Evolutionary conservation across 2,888 invertebrate genomes (phyloP), one percentile per base, ranked within the genome.

Genomic region (Caenorhabditis sinica): DNA sequence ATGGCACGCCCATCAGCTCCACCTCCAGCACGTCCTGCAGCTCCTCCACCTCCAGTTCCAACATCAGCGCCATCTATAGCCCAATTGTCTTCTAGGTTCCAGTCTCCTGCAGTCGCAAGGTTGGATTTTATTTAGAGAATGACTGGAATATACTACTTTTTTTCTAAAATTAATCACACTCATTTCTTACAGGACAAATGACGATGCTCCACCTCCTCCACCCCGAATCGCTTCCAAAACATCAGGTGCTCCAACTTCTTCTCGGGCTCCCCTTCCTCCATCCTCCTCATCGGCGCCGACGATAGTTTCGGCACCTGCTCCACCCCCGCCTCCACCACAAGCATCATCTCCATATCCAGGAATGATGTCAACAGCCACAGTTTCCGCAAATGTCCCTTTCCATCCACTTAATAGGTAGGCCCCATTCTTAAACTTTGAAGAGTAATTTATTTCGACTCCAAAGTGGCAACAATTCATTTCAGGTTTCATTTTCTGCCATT

Each of bases 401-500:
- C 84, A 85, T 68, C 84, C 84, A 11, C 51, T 81, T 1, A 74
- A 58, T 15, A 66, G 80, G 80, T 80, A 60, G 30, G 20, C 25
- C 15, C 36, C 40, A 17, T n/a, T 25, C 1, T 25, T 15, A 33
- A 5, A 20, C 56, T 53, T 30, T 30, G 23, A 33, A 33, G 33
- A 6, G 8, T 33, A 49, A 49, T 2, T 4, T 40, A 40, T 61
- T 9, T 33, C 20, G 23, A 63, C 45, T 28, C n/a, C n/a, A n/a
- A n/a, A n/a, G n/a, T n/a, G n/a, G n/a, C n/a, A n/a, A n/a, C n/a
- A 53, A 33, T 2, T 17, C 9, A 17, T 76, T 84, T 25, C 80
- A 84, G 89, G 71, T 89, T 89, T 76, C 72, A 76, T n/a, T 89
- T 89, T 28, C 58, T 85, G 23, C 83, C 87, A 15, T 68, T 89